Evolutionary conservation across 2,113 vertebrate species (phyloP).

Genomic region (Siniperca chuatsi): DNA sequence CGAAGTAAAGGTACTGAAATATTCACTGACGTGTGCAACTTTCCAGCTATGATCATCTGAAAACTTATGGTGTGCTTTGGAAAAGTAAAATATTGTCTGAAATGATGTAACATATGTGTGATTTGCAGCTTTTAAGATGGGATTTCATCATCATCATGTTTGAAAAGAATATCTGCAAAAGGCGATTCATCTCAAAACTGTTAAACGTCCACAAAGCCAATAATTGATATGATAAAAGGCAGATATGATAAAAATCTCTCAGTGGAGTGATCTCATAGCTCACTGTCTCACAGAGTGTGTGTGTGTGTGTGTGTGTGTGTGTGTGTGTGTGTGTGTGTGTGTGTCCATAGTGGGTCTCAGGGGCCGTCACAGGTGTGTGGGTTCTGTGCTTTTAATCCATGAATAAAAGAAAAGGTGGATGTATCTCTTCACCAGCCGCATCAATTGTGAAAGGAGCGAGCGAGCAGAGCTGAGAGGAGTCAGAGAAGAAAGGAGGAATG

Average conservation of each 20-base stretch:
- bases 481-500: constrained; percentile 30
- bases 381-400: constrained; percentile 54
- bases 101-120: not conserved
- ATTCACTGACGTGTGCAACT: not conserved
- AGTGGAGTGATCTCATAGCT: not conserved
- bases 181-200: not conserved
- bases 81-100: not conserved
- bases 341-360: not conserved
- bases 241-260: not conserved
- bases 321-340: not conserved
- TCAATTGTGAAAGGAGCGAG: constrained; percentile 43
- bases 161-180: constrained; percentile 10
- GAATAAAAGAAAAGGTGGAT: constrained; percentile 66
- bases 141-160: not conserved
- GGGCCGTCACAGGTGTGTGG: constrained; percentile 27
- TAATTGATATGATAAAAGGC: not conserved
- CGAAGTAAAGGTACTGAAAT: not conserved
- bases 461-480: constrained; percentile 1
- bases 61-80: not conserved
- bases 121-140: not conserved
- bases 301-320: constrained; percentile 9
- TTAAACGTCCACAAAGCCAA: not conserved
- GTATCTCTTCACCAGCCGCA: constrained; percentile 35
- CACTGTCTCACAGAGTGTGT: not conserved
- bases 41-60: not conserved